Percentiles rank a stretch among this genome's conserved stretches.
These are phyloP conservation scores for Tryphoninae sp. DNA, from an alignment of 2,888 invertebrate species.

Conservation along the genomic window DNA sequence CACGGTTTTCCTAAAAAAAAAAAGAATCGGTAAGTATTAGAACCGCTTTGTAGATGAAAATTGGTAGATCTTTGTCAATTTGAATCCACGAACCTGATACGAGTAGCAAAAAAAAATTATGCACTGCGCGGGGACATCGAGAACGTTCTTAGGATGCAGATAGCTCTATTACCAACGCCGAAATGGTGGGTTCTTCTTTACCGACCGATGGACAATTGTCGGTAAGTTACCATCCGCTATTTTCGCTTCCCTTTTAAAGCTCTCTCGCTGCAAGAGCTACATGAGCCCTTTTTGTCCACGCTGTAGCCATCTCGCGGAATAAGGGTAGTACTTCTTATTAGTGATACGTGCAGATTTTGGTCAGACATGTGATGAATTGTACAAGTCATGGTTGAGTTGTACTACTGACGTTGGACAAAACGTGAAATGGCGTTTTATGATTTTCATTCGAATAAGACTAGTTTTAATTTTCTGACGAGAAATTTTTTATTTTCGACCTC, in stretches of 20 bases:
- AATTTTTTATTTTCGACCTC: too few species aligned
- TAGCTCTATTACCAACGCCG: neutral
- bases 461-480: too few species aligned
- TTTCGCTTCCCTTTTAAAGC: too few species aligned
- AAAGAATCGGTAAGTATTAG: too few species aligned
- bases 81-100: neutral
- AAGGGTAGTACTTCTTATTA: neutral
- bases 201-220: too few species aligned
- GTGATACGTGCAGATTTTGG: conserved; percentile 22
- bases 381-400: neutral
- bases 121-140: neutral
- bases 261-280: too few species aligned
- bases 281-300: neutral
- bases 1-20: too few species aligned
- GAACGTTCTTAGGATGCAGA: neutral
- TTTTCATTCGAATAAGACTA: too few species aligned
- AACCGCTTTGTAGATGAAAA: too few species aligned
- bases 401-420: neutral
- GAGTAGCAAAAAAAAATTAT: neutral
- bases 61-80: too few species aligned
- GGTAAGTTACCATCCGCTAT: too few species aligned
- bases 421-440: neutral
- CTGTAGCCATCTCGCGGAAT: conserved; percentile 18
- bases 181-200: neutral
- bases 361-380: neutral